Evolutionary conservation across 2,888 invertebrate genomes (phyloP), one percentile per base, ranked within the genome.

Genomic region (Catocala sponsa): DNA sequence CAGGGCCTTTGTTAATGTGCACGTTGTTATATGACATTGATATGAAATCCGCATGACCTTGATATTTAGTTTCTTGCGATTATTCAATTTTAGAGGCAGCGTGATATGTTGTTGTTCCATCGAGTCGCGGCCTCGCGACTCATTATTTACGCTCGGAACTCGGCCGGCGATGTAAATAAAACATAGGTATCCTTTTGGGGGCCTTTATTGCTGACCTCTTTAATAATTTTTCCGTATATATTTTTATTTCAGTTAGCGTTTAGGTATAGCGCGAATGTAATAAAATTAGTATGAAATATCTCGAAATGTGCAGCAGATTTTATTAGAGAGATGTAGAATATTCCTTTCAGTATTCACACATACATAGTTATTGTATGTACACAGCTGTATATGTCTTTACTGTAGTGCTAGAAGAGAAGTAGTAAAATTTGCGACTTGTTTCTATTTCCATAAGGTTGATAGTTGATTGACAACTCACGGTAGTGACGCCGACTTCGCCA

Each of bases 1-100:
- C 94, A 92, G 91, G 91, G 93, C 91, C 94, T 94, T 95, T 95
- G 94, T 95, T 94, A 93, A 89, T 91, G 93, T 94, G 91, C 94
- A 92, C 91, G 91, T 91, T 91, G 90, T 90, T 89, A 88, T 88
- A 92, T 92, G 94, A 94, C 94, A 94, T 94, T 94, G 94, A 91
- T 94, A 92, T 91, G 90, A 94, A 94, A 92, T 93, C 91, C 90
- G 91, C 91, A 90, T 94, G 94, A 95, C 94, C 94, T 95, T 95
- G 94, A 91, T 92, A 91, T 93, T 91, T 92, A 79, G 90, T 91
- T 93, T 94, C 85, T 91, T 89, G 86, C 88, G 89, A 91, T 91
- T 89, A 91, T 92, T 92, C 79, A 85, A 85, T 91, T 89, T 87
- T 88, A 83, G 78, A 91, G 84, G 83, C 82, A 85, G 84, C 87